Evolutionary conservation across 2,113 vertebrate species (phyloP).

Genomic region (Neogobius melanostomus): DNA sequence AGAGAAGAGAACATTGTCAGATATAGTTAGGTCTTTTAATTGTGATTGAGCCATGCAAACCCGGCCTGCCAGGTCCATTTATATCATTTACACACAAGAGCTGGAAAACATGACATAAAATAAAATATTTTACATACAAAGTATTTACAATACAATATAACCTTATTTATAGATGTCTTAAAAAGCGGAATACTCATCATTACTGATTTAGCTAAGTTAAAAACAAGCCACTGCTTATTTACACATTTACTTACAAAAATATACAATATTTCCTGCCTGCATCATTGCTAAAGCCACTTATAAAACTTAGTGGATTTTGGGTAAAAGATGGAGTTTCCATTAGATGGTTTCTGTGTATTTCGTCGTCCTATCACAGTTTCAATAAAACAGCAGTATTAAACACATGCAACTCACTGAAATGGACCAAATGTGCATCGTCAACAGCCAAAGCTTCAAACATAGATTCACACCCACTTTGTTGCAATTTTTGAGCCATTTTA

Average conservation of each 20-base stretch:
- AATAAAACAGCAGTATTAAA: neutral
- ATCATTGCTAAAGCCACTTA: conserved; percentile 5
- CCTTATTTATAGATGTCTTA: conserved; percentile 3
- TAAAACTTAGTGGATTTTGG: neutral
- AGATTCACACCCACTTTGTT: neutral
- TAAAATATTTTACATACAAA: conserved; percentile 49
- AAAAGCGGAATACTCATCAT: conserved; percentile 11
- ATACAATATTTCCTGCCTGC: conserved; percentile 38
- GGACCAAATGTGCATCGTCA: no score
- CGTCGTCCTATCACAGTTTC: neutral
- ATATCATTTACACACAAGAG: conserved; percentile 56
- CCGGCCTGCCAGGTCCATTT: conserved; percentile 90
- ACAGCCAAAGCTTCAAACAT: neutral
- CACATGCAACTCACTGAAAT: neutral
- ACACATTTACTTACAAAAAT: conserved; percentile 62
- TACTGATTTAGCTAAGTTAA: conserved; percentile 3
- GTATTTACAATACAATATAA: conserved; percentile 60
- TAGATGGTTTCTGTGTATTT: neutral
- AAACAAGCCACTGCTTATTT: conserved; percentile 48
- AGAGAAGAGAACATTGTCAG: no score
- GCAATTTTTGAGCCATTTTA: conserved; percentile 4
- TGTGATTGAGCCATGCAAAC: conserved; percentile 52
- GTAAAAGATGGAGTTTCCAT: neutral
- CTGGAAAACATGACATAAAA: conserved; percentile 31
- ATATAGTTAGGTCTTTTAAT: conserved; percentile 53